Percentiles rank a stretch among this genome's conserved stretches.
Conservation (phyloP, 1,140 invertebrate species). For the Drosophila bifasciata region DNA sequence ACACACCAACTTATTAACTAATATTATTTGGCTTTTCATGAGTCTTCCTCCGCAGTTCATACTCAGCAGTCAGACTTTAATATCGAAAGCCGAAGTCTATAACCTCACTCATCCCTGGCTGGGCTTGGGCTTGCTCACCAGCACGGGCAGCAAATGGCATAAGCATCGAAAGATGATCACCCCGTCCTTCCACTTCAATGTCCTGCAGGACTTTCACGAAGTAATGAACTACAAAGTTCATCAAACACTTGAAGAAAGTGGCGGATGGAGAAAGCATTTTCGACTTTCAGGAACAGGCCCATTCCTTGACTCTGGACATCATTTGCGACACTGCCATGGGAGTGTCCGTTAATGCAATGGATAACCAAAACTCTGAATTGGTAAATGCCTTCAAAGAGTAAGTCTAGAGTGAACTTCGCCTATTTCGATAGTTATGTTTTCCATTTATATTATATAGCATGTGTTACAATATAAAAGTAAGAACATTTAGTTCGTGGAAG, state of each 20-base stretch:
- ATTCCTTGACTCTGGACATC: constrained; percentile 71
- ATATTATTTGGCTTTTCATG: not conserved
- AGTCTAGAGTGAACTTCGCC: too few species aligned
- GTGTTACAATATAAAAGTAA: constrained; percentile 64
- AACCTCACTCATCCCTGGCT: constrained; percentile 84
- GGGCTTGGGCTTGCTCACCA: constrained; percentile 83
- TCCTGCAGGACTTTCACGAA: constrained; percentile 90
- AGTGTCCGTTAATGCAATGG: constrained; percentile 74
- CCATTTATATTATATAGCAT: constrained; percentile 38
- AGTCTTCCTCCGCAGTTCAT: constrained; percentile 39
- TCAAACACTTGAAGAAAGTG: constrained; percentile 83
- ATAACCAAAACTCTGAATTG: constrained; percentile 52
- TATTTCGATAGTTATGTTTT: too few species aligned
- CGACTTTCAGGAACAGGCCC: constrained; percentile 68
- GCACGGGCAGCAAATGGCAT: constrained; percentile 71
- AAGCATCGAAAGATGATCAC: constrained; percentile 86
- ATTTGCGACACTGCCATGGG: constrained; percentile 81
- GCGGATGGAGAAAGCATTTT: constrained; percentile 57
- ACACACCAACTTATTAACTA: not conserved
- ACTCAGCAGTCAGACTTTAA: constrained; percentile 65
- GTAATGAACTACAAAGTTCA: constrained; percentile 89
- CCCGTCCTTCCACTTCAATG: constrained; percentile 93
- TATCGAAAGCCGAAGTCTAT: constrained; percentile 77
- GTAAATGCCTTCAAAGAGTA: constrained; percentile 79
- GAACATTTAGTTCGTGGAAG: constrained; percentile 63